Base-by-base conservation (phyloP, 92 coral and sea anemone genomes). In the Paragorgia papillata region DNA sequence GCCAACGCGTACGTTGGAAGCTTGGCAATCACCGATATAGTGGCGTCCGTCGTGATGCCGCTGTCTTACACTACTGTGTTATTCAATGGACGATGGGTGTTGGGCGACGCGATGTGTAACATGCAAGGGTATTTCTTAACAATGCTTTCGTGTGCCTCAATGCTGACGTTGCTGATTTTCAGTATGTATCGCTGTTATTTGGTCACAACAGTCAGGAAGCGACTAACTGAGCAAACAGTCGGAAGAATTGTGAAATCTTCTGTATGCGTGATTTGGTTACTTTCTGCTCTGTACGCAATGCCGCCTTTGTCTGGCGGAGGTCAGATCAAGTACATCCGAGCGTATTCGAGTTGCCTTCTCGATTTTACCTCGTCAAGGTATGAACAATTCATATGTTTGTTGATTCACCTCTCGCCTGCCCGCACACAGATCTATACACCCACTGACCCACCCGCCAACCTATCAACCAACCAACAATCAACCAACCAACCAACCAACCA, bases 231-330 rank as follows among this genome's bases (percentile, higher is more conserved):
- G 26, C 70, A 57, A 12, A 66, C 48, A 50, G 77, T 89, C 18
- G 85, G 90, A 82, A 86, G 49, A 59, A 74, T 82, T 66, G 88
- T 83, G 14, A 76, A 86, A 62, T 17, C 15, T 20, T 73, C 86
- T 34, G 60, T 89, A 53, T 30, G 69, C 28, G 33, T 63, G 19
- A 86, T 89, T n/a, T 89, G 94, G 94, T 14, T 73, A 27, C 10
- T 89, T 2, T 75, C 88, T 0, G 21, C 37, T 7, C 18, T 61
- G 27, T 80, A 79, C 66, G 76, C 88, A 29, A 51, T 57, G 50
- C 86, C 89, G 28, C 94, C 94, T 35, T 32, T 89, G 63, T 55
- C 79, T 28, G 94, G 94, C 63, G 79, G 81, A 84, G 94, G 90
- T 17, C 48, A 56, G 25, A 75, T 74, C 66, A 21, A 63, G 18